phyloP scores from a whole-genome alignment of 1,140 invertebrate genomes.

The Anadara kagoshimensis region DNA sequence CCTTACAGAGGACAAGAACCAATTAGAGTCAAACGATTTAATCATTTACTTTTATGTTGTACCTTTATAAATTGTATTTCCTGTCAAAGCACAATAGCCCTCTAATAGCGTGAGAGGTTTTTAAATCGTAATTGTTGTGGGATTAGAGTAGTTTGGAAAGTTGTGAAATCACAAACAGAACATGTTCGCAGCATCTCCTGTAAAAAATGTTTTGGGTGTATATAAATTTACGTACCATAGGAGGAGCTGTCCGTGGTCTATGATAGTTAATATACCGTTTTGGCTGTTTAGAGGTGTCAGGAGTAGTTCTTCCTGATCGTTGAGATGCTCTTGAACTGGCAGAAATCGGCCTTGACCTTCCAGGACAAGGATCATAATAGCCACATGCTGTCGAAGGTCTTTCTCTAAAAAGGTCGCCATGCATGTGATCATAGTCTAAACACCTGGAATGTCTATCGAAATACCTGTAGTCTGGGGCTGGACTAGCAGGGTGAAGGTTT shows the following conservation, averaged over 20 bases:
- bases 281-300: constrained; percentile 46
- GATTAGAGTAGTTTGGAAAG: no score
- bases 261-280: constrained; percentile 53
- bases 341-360: constrained; percentile 30
- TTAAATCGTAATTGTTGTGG: no score
- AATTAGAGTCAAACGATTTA: no score
- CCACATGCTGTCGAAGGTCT: constrained; percentile 49
- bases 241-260: constrained; percentile 44
- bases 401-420: constrained; percentile 33
- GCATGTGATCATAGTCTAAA: constrained; percentile 49
- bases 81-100: no score
- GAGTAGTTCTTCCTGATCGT: constrained; percentile 24
- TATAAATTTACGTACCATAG: constrained; percentile 38
- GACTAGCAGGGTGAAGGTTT: constrained; percentile 48
- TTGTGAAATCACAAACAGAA: no score
- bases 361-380: constrained; percentile 25
- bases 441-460: constrained; percentile 53
- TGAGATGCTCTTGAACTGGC: constrained; percentile 25
- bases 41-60: no score
- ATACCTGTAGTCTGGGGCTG: constrained; percentile 51
- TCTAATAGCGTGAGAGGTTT: no score
- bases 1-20: no score
- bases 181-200: no score
- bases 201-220: no score
- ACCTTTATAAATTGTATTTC: no score